Evolutionary conservation across 2,113 vertebrate genomes (phyloP).

Genomic region (Semnornis frantzii): DNA sequence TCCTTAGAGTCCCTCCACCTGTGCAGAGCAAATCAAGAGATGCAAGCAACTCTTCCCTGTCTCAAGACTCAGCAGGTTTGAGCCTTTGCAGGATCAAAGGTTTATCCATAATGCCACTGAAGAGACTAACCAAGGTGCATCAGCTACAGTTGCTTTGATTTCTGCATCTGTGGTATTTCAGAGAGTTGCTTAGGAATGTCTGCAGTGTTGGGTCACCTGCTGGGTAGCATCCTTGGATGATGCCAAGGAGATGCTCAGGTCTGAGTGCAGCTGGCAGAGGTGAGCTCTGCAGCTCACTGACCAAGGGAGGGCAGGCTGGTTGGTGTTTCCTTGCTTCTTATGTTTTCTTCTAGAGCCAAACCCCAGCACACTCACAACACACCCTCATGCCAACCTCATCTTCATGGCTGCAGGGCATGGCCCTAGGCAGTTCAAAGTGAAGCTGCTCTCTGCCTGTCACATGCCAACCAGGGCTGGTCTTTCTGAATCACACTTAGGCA

Average conservation of each 20-base stretch:
- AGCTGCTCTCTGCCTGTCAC: not conserved
- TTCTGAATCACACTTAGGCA: not conserved
- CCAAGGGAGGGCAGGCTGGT: not conserved
- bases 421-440: not conserved
- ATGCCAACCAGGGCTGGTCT: not conserved
- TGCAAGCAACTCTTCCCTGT: accelerated
- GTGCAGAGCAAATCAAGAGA: not conserved
- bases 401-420: not conserved
- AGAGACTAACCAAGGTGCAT: not conserved
- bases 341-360: accelerated
- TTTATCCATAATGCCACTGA: accelerated
- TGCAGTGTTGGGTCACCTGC: not conserved
- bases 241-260: not conserved
- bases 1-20: not conserved
- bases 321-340: not conserved
- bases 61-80: not conserved
- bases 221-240: not conserved
- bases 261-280: not conserved
- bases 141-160: not conserved
- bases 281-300: not conserved
- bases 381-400: not conserved
- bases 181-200: not conserved
- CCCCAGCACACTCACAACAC: not conserved
- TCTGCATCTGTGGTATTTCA: not conserved
- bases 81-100: not conserved